phyloP scores from a whole-genome alignment of 2,113 vertebrate species.

The Ramphastos sulfuratus region DNA sequence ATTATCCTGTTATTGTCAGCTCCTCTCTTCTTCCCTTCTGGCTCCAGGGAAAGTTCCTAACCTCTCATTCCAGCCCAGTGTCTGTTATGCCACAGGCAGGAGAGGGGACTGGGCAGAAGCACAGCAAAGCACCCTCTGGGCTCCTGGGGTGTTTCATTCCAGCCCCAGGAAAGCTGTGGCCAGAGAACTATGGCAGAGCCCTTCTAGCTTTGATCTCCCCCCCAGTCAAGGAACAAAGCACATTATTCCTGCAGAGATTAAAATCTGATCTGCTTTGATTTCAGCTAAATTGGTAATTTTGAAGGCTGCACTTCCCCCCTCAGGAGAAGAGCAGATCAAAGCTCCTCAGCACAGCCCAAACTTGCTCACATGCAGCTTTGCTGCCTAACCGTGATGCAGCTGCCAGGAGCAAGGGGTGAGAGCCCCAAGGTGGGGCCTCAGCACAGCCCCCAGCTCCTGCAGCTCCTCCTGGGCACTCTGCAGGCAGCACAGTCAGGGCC shows the following conservation, averaged over 20 bases:
- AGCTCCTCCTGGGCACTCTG: not conserved
- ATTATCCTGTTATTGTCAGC: constrained; percentile 26
- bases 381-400: not conserved
- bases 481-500: not conserved
- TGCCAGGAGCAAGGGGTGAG: not conserved
- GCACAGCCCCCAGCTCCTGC: not conserved
- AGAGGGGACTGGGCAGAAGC: not conserved
- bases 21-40: not conserved
- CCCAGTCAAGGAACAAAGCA: constrained; percentile 30
- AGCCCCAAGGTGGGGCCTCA: not conserved
- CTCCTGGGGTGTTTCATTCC: not conserved
- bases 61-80: not conserved
- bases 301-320: constrained; percentile 39
- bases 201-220: constrained; percentile 40
- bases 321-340: constrained; percentile 64
- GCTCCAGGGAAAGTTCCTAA: not conserved
- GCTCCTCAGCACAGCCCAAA: constrained; percentile 35
- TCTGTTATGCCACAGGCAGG: not conserved
- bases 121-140: not conserved
- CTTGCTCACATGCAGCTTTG: not conserved
- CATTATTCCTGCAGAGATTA: constrained; percentile 54
- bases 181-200: not conserved
- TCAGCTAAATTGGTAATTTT: constrained; percentile 28
- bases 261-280: constrained; percentile 62
- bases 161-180: not conserved